These are phyloP conservation scores for Euphonia xanthogaster DNA, from an alignment of 2,797 vertebrate genomes.

Conservation along the genomic window DNA sequence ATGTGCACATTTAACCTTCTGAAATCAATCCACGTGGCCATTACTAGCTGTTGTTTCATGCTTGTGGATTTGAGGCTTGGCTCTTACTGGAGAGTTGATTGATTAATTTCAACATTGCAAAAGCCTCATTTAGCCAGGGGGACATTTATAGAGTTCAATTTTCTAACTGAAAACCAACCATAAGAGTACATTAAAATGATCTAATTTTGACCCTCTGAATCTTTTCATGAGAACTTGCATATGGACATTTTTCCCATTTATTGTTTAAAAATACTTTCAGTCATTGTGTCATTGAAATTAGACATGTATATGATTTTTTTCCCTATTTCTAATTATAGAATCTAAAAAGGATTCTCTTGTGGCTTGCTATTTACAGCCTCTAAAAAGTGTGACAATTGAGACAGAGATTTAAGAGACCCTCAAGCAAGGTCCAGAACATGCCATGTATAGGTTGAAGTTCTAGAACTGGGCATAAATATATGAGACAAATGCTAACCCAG, in stretches of 20 bases:
- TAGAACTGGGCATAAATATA: neutral
- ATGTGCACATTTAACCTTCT: slow-evolving; percentile 46
- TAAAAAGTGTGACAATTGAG: neutral
- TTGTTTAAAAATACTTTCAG: neutral
- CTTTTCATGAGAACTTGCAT: neutral
- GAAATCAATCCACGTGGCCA: slow-evolving; percentile 43
- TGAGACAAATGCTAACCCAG: neutral
- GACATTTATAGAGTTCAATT: slow-evolving; percentile 7
- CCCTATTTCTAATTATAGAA: neutral
- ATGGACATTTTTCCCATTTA: neutral
- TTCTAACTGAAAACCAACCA: neutral
- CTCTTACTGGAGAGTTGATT: slow-evolving; percentile 21
- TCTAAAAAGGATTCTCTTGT: neutral
- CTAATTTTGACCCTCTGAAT: neutral
- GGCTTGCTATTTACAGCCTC: neutral
- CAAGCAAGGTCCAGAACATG: neutral
- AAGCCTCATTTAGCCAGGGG: slow-evolving; percentile 27
- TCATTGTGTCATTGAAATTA: neutral
- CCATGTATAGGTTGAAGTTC: neutral
- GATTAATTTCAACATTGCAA: slow-evolving; percentile 47
- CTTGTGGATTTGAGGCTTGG: slow-evolving; percentile 57
- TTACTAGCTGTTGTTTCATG: slow-evolving; percentile 31
- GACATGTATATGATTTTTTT: rapidly evolving
- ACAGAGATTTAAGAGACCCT: neutral
- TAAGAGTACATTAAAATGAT: neutral